Conservation (phyloP, 2,888 invertebrate species). For the Amphipyra tragopoginis region DNA sequence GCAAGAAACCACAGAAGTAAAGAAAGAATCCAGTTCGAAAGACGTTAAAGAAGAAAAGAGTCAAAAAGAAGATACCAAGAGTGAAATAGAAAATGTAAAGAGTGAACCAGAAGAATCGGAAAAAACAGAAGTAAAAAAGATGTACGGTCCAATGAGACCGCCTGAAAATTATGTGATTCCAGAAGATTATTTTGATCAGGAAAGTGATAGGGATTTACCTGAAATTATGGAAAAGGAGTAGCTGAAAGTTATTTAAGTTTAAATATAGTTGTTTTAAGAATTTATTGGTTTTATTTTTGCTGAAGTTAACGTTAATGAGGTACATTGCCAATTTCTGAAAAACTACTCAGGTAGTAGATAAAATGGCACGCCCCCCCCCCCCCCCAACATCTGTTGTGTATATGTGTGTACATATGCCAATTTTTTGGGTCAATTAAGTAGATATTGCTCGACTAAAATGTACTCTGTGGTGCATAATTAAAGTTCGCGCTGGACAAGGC, state of each 20-base stretch:
- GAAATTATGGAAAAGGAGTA: conserved; percentile 81
- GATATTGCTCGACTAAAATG: no score
- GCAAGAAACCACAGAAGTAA: conserved; percentile 13
- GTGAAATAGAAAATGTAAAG: conserved; percentile 22
- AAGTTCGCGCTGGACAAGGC: no score
- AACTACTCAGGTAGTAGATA: no score
- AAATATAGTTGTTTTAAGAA: conserved; percentile 1
- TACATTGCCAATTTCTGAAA: no score
- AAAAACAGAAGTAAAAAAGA: conserved; percentile 62
- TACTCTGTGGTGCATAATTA: no score
- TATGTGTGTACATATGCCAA: no score
- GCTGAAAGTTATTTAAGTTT: background rate
- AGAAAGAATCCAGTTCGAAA: background rate
- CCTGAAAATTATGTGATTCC: conserved; percentile 85
- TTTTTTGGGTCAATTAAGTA: no score
- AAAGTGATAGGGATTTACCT: conserved; percentile 82
- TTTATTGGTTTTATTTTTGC: conserved; percentile 3
- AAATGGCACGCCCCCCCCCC: no score
- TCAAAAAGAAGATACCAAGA: conserved; percentile 24
- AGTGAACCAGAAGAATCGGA: conserved; percentile 13
- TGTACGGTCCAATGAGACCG: conserved; percentile 86
- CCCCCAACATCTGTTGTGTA: no score
- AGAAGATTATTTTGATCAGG: conserved; percentile 83
- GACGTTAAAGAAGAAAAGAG: conserved; percentile 8
- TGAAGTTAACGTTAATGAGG: no score